These are phyloP conservation scores for Platichthys stellatus DNA, from an alignment of 2,113 vertebrate species.

Conservation along the genomic window DNA sequence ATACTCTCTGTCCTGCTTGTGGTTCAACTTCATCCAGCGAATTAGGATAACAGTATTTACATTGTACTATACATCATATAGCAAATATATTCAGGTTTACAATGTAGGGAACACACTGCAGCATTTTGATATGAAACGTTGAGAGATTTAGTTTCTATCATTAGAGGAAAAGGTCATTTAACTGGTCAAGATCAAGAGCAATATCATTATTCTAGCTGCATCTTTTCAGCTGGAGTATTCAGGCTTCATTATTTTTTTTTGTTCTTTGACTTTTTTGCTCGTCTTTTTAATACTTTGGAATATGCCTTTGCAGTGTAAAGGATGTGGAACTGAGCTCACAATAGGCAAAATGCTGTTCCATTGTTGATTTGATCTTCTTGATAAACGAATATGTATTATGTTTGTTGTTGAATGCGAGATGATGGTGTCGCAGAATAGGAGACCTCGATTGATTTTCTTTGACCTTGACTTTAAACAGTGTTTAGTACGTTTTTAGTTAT, in stretches of 20 bases:
- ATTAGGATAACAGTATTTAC: not conserved
- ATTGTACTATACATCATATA: not conserved
- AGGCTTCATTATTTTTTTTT: too few species aligned
- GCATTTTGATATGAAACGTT: slow-evolving; percentile 34
- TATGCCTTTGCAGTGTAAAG: not conserved
- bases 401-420: slow-evolving; percentile 14
- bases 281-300: not conserved
- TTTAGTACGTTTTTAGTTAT: slow-evolving; percentile 20
- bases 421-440: not conserved
- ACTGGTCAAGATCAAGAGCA: too few species aligned
- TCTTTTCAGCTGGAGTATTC: too few species aligned
- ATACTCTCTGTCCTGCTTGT: not conserved
- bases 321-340: not conserved
- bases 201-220: too few species aligned
- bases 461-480: slow-evolving; percentile 8
- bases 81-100: not conserved
- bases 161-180: too few species aligned
- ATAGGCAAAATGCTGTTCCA: not conserved
- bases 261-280: too few species aligned
- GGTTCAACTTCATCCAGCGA: not conserved
- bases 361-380: slow-evolving; percentile 27
- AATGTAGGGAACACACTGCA: slow-evolving; percentile 77
- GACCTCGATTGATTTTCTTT: slow-evolving; percentile 15
- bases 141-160: not conserved
- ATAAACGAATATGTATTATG: not conserved